Percentiles rank a stretch among this genome's conserved stretches.
These are phyloP conservation scores for Smutsia gigantea DNA, from an alignment of 2,797 vertebrate species.

Conservation along the genomic window DNA sequence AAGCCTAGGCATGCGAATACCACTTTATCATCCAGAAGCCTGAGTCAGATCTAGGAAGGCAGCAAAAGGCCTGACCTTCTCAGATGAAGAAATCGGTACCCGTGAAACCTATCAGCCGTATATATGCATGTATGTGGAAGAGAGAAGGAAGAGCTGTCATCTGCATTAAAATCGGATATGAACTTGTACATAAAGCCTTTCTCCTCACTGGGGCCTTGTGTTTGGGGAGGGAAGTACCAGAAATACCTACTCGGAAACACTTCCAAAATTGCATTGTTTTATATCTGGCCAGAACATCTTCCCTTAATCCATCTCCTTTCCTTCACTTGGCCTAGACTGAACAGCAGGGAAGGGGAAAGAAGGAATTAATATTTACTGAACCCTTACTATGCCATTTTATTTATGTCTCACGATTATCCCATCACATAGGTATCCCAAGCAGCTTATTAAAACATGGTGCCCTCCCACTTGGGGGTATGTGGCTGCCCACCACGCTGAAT, in stretches of 20 bases:
- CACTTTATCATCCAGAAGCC: background rate
- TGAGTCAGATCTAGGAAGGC: background rate
- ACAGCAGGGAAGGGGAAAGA: background rate
- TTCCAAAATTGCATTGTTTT: background rate
- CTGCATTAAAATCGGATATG: background rate
- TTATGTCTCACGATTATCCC: background rate
- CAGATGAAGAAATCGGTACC: background rate
- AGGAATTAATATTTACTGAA: background rate
- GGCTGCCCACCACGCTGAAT: background rate
- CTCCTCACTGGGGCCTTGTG: background rate
- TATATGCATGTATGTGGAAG: background rate
- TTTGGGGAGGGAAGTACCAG: background rate
- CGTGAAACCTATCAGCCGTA: background rate
- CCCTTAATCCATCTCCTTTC: background rate
- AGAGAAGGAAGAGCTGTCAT: background rate
- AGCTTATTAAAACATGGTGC: background rate
- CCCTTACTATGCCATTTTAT: background rate
- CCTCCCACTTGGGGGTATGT: fast-evolving
- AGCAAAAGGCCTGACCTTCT: background rate
- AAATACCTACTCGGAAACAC: conserved; percentile 18
- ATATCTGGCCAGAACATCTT: background rate
- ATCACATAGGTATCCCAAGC: background rate
- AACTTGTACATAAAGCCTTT: background rate
- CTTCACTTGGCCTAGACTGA: background rate
- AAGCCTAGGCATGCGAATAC: background rate